These are phyloP conservation scores for Hydrophis major DNA, from an alignment of 2,797 vertebrate genomes.

Conservation along the genomic window DNA sequence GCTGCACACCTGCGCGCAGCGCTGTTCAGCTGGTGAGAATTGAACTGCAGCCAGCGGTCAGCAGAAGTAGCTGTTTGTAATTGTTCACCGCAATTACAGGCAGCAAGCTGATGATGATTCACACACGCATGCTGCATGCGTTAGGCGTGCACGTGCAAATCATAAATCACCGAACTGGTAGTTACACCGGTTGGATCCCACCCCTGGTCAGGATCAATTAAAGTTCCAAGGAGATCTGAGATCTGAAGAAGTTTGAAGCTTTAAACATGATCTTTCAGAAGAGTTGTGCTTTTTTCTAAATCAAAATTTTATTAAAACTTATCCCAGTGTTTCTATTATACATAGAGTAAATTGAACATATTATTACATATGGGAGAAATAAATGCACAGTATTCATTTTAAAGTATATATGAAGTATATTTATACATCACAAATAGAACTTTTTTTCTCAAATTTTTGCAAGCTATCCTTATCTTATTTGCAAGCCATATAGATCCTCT, in stretches of 20 bases:
- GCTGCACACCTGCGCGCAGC: too few species aligned
- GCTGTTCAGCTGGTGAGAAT: too few species aligned
- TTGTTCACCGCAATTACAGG: too few species aligned
- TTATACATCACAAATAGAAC: neutral
- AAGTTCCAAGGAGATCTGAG: neutral
- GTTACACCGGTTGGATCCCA: too few species aligned
- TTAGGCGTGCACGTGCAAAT: too few species aligned
- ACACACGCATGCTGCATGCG: rapidly evolving
- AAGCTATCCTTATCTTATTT: neutral
- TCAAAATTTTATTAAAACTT: neutral
- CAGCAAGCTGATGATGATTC: too few species aligned
- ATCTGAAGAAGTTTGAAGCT: neutral
- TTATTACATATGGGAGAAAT: neutral
- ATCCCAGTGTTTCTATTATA: neutral
- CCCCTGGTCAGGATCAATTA: neutral
- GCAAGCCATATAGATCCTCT: neutral
- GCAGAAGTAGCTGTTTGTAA: too few species aligned
- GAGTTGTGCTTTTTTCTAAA: neutral
- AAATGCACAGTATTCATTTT: neutral
- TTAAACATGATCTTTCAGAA: neutral
- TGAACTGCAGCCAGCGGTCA: too few species aligned
- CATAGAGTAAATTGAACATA: neutral
- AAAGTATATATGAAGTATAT: neutral
- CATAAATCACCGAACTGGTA: too few species aligned
- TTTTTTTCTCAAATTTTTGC: neutral